These are phyloP conservation scores for Chamaedrilus cognettii DNA, from an alignment of 2,888 invertebrate species.

Conservation along the genomic window DNA sequence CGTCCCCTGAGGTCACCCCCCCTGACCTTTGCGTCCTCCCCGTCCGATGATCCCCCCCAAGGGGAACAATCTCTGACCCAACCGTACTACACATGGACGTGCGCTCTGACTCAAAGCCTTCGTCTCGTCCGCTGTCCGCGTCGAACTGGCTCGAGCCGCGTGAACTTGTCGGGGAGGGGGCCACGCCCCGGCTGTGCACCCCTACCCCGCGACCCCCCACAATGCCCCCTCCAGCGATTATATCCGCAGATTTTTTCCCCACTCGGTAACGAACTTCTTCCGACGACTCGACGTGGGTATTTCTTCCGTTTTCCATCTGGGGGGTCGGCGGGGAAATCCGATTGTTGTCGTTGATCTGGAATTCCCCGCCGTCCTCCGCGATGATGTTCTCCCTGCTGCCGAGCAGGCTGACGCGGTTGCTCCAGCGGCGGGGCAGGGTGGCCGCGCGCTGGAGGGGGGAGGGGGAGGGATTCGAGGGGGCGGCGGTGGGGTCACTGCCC, in stretches of 20 bases:
- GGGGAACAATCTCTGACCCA: conserved; percentile 44
- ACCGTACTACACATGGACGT: conserved; percentile 55
- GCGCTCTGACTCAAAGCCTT: conserved; percentile 55
- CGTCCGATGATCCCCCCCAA: not conserved
- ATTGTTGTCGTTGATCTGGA: not conserved
- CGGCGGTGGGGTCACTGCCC: not conserved
- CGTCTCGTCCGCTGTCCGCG: conserved; percentile 39
- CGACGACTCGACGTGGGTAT: not conserved
- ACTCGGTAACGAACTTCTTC: not conserved
- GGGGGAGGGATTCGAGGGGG: no score
- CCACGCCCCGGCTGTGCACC: not conserved
- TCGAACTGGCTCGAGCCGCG: conserved; percentile 4
- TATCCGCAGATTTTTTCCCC: no score
- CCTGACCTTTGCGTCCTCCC: not conserved
- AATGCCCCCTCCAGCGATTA: not conserved
- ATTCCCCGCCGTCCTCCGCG: conserved; percentile 3
- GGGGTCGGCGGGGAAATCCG: not conserved
- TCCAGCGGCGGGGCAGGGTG: not conserved
- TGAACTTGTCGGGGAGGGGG: not conserved
- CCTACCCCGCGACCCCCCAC: not conserved
- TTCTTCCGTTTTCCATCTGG: no score
- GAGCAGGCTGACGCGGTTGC: not conserved
- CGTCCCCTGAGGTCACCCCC: not conserved
- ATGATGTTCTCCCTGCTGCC: conserved; percentile 9
- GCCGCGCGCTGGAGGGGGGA: not conserved